Conservation (phyloP, 2,888 invertebrate species). For the Pristionchus japonicus region DNA sequence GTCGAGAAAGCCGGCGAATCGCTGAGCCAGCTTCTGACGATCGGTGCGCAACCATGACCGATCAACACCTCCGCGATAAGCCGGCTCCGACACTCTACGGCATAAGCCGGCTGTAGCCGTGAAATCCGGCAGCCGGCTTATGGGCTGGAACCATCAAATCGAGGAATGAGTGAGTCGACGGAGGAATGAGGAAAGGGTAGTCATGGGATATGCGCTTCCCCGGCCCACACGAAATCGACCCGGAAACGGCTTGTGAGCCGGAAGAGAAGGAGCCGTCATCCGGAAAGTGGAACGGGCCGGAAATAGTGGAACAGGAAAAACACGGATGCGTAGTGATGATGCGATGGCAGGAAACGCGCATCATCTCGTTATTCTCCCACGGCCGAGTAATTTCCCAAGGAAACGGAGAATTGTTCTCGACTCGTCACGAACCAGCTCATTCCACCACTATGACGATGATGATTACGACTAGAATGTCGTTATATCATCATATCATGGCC, state of each 20-base stretch:
- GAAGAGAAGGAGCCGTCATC: slow-evolving; percentile 6
- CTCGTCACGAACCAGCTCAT: not conserved
- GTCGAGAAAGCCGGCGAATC: not conserved
- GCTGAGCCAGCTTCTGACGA: not conserved
- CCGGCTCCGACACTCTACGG: not conserved
- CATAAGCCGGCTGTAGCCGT: slow-evolving; percentile 5
- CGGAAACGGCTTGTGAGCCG: not conserved
- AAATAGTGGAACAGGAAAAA: not conserved
- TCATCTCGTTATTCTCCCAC: not conserved
- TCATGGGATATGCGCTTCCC: not conserved
- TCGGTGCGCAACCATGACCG: too few relatives aligned
- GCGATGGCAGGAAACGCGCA: not conserved
- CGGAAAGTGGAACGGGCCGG: slow-evolving; percentile 15
- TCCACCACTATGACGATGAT: not conserved
- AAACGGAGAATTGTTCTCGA: not conserved
- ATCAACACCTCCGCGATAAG: too few relatives aligned
- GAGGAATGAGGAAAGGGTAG: not conserved
- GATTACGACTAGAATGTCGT: not conserved
- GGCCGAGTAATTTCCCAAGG: not conserved
- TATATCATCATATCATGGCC: not conserved
- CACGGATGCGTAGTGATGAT: not conserved
- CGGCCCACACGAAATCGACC: not conserved
- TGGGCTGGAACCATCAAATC: not conserved
- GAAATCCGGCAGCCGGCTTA: not conserved
- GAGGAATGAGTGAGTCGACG: not conserved